Conservation (phyloP, 2,888 invertebrate species). For the Heteromyza rotundicornis region DNA sequence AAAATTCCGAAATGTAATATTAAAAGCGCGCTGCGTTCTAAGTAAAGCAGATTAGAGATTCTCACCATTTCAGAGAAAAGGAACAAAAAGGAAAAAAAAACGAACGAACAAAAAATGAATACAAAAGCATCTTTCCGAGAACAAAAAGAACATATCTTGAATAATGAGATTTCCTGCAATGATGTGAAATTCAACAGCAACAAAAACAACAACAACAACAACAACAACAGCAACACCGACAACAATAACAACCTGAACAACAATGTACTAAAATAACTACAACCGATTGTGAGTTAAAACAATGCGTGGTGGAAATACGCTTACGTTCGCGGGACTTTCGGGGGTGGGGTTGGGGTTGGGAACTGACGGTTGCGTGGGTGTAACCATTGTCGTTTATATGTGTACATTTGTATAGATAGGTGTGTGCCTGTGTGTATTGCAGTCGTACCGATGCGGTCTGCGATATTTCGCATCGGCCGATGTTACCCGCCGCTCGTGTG, state of each 20-base stretch:
- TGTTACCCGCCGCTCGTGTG: not conserved
- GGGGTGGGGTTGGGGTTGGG: no score
- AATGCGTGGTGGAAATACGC: constrained; percentile 4
- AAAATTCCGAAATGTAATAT: constrained; percentile 1
- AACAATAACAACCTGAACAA: constrained; percentile 34
- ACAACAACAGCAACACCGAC: constrained; percentile 12
- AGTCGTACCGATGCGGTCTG: not conserved
- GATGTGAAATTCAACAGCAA: constrained; percentile 24
- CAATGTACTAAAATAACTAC: constrained; percentile 19
- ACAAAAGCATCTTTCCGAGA: not conserved
- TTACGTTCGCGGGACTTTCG: no score
- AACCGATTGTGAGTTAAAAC: constrained; percentile 13
- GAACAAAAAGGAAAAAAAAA: no score
- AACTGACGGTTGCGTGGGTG: constrained; percentile 3
- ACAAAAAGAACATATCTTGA: constrained; percentile 1
- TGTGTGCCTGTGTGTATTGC: constrained; percentile 25
- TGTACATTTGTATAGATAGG: constrained; percentile 15
- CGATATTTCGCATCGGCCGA: not conserved
- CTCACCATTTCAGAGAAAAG: not conserved
- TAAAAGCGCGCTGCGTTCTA: not conserved
- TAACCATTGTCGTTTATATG: no score
- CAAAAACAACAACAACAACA: constrained; percentile 18
- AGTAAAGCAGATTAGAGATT: not conserved
- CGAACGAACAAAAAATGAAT: not conserved
- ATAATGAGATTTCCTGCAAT: constrained; percentile 58